Conservation (phyloP, 2,113 vertebrate genomes). For the Elephas maximus region DNA sequence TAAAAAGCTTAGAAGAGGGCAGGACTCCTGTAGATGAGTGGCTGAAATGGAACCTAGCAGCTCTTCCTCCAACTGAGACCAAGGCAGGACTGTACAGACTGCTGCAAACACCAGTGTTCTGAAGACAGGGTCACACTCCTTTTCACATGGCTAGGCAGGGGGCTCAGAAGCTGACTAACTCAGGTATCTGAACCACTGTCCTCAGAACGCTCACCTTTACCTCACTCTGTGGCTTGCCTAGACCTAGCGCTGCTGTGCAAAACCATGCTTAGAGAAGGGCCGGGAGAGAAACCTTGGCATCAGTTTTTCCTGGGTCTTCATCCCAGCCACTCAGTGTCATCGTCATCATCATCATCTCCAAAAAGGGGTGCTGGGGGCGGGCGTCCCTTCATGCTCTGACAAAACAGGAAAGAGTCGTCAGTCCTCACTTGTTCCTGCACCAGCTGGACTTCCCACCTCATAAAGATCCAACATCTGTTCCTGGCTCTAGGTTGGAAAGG, state of each 20-base stretch:
- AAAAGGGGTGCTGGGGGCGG: slow-evolving; percentile 96
- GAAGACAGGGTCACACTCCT: slow-evolving; percentile 6
- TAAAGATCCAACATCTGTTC: neutral
- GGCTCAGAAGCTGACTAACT: neutral
- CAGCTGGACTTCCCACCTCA: neutral
- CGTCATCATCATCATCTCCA: slow-evolving; percentile 93
- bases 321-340: slow-evolving; percentile 95
- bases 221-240: slow-evolving; percentile 32
- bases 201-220: slow-evolving; percentile 63
- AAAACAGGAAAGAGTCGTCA: slow-evolving; percentile 81
- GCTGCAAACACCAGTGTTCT: neutral
- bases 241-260: slow-evolving; percentile 77
- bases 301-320: slow-evolving; percentile 86
- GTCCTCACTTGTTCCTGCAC: slow-evolving; percentile 46
- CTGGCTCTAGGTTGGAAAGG: neutral
- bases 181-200: neutral
- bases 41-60: neutral
- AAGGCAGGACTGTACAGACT: neutral
- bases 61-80: neutral
- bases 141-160: neutral
- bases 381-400: slow-evolving; percentile 96
- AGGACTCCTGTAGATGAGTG: neutral
- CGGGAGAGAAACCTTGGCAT: slow-evolving; percentile 42
- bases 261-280: slow-evolving; percentile 64
- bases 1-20: slow-evolving; percentile 12